A percentile compares a stretch with the other conserved stretches of the same genome.
Conservation (phyloP, 2,797 vertebrate species). For the Syndactyla subalaris region DNA sequence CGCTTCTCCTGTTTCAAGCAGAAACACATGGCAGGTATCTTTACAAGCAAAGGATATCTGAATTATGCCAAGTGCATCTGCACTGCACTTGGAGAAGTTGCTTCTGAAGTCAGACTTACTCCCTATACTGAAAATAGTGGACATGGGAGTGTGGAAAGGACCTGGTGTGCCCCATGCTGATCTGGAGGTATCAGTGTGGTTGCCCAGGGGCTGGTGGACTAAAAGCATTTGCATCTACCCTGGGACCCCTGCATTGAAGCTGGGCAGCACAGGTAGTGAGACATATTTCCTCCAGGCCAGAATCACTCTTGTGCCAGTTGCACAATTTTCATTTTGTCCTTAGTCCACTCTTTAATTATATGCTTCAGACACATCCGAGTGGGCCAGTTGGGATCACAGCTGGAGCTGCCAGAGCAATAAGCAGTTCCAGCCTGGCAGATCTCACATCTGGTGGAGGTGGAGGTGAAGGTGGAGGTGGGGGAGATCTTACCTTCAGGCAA, state of each 20-base stretch:
- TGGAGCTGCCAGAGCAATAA: fast-evolving
- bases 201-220: neutral
- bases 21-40: slow-evolving; percentile 43
- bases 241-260: neutral
- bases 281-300: neutral
- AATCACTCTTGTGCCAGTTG: neutral
- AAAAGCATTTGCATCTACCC: neutral
- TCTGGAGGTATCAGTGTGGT: neutral
- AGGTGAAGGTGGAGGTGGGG: neutral
- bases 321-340: neutral
- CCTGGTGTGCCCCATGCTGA: neutral
- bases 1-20: slow-evolving; percentile 2
- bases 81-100: neutral
- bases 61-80: neutral
- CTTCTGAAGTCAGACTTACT: neutral
- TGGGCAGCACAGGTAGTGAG: neutral
- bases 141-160: neutral
- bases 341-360: neutral
- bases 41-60: neutral
- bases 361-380: neutral
- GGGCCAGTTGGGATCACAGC: fast-evolving
- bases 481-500: neutral
- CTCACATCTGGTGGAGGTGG: neutral
- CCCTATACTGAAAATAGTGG: neutral
- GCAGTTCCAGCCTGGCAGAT: neutral